These are phyloP conservation scores for Ormyrus thymus DNA, from an alignment of 2,888 invertebrate species.

Conservation along the genomic window DNA sequence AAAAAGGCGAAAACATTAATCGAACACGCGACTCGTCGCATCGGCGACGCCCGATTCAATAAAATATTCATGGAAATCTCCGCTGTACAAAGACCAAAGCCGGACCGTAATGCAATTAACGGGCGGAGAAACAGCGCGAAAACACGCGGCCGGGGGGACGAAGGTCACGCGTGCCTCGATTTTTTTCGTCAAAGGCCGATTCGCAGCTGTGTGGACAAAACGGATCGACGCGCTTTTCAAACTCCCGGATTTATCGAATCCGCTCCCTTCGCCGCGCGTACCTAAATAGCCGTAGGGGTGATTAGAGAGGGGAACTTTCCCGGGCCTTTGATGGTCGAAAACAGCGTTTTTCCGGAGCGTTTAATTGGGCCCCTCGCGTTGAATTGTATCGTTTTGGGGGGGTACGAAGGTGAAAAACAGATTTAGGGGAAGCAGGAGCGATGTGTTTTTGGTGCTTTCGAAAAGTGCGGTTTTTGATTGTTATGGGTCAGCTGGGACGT, in stretches of 20 bases:
- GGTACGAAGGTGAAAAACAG: slow-evolving; percentile 31
- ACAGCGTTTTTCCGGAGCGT: not conserved
- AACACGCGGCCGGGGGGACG: not conserved
- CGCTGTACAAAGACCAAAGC: not conserved
- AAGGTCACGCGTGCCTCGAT: not conserved
- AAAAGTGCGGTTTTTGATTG: slow-evolving; percentile 5
- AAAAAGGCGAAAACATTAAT: not conserved
- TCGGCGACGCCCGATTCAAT: slow-evolving; percentile 10
- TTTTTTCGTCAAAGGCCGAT: slow-evolving; percentile 4
- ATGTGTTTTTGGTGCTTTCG: slow-evolving; percentile 9
- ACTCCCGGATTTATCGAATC: slow-evolving; percentile 16
- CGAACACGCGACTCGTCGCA: not conserved
- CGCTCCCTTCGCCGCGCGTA: not conserved
- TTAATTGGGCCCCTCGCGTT: not conserved
- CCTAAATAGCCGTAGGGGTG: too few relatives aligned
- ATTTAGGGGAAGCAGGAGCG: slow-evolving; percentile 3
- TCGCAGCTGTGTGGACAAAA: slow-evolving; percentile 49
- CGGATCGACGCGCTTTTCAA: slow-evolving; percentile 28
- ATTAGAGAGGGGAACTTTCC: too few relatives aligned
- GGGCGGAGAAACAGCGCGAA: slow-evolving; percentile 21
- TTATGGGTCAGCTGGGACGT: slow-evolving; percentile 3
- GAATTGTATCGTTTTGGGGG: not conserved
- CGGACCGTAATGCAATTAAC: slow-evolving; percentile 21
- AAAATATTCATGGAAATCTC: slow-evolving; percentile 20
- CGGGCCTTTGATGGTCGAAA: too few relatives aligned